Conservation (phyloP, 1,140 invertebrate species). For the Bacillus rossius region DNA sequence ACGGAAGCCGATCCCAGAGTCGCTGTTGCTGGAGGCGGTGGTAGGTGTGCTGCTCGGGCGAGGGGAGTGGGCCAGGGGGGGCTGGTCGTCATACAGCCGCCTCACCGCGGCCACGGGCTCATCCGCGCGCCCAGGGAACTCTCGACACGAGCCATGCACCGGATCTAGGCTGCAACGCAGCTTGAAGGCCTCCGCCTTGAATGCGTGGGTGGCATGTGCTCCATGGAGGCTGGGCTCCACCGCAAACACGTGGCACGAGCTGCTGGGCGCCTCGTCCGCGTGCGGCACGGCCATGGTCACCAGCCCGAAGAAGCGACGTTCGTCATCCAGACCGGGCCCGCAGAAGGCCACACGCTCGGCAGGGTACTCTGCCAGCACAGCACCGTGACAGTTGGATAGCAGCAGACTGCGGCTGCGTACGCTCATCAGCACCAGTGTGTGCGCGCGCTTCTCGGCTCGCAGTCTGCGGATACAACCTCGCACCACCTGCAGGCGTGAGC, state of each 20-base stretch:
- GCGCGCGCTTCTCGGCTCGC: conserved; percentile 81
- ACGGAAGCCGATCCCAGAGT: conserved; percentile 89
- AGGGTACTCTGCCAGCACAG: conserved; percentile 70
- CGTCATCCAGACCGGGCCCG: conserved; percentile 83
- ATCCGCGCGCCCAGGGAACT: conserved; percentile 86
- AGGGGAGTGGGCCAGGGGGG: conserved; percentile 59
- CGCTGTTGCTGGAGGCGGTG: conserved; percentile 87
- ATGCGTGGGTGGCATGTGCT: conserved; percentile 71
- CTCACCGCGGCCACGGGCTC: conserved; percentile 66
- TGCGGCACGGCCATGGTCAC: conserved; percentile 66
- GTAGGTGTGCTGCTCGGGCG: conserved; percentile 74
- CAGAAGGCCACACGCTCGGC: conserved; percentile 83
- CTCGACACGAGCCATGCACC: conserved; percentile 64
- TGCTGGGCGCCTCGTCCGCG: conserved; percentile 53
- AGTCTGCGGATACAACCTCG: conserved; percentile 82
- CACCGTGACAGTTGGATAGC: conserved; percentile 52
- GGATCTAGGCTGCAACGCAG: conserved; percentile 69
- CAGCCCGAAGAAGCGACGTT: conserved; percentile 87
- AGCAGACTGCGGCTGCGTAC: conserved; percentile 73
- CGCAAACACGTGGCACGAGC: conserved; percentile 94
- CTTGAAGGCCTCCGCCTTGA: conserved; percentile 70
- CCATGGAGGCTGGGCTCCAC: conserved; percentile 74
- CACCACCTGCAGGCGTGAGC: conserved; percentile 62
- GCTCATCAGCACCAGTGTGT: conserved; percentile 80
- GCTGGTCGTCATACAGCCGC: conserved; percentile 40